Percentiles rank a stretch among this genome's conserved stretches.
Evolutionary conservation across 2,113 vertebrate species (phyloP).

Genomic region (Menidia beryllina): DNA sequence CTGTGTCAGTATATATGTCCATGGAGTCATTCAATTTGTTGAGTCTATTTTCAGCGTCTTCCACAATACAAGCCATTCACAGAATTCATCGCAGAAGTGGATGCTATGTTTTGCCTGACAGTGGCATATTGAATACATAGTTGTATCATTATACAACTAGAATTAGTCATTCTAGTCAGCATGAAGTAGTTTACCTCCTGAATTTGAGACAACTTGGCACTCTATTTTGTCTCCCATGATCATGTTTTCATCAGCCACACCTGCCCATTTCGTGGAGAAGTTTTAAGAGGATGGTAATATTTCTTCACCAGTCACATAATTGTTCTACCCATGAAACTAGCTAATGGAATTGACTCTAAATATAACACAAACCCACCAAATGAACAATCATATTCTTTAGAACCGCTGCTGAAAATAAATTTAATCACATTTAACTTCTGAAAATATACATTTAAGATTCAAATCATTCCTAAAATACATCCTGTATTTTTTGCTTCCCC

Average conservation of each 20-base stretch:
- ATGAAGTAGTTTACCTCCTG: not conserved
- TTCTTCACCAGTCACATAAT: too few species aligned
- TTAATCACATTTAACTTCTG: too few species aligned
- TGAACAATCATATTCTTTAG: too few species aligned
- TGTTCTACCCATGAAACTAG: too few species aligned
- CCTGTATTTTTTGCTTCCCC: not conserved
- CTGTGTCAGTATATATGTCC: not conserved
- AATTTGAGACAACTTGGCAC: not conserved
- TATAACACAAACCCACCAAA: too few species aligned
- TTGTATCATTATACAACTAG: constrained; percentile 35
- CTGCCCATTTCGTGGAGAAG: too few species aligned
- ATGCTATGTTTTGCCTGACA: constrained; percentile 29
- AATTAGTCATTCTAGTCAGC: constrained; percentile 19
- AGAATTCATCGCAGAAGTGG: constrained; percentile 41
- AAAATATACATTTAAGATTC: too few species aligned
- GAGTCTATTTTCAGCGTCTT: constrained; percentile 22
- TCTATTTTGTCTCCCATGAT: constrained; percentile 1
- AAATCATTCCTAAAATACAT: too few species aligned
- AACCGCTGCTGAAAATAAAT: too few species aligned
- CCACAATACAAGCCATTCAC: constrained; percentile 36
- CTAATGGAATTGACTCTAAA: too few species aligned
- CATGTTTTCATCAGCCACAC: constrained; percentile 23
- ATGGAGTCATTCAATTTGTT: not conserved
- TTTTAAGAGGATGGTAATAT: too few species aligned
- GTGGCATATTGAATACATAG: constrained; percentile 8